Percentiles rank a stretch among this genome's conserved stretches.
phyloP scores from a whole-genome alignment of 2,113 vertebrate species.

The Sceloporus tristichus region DNA sequence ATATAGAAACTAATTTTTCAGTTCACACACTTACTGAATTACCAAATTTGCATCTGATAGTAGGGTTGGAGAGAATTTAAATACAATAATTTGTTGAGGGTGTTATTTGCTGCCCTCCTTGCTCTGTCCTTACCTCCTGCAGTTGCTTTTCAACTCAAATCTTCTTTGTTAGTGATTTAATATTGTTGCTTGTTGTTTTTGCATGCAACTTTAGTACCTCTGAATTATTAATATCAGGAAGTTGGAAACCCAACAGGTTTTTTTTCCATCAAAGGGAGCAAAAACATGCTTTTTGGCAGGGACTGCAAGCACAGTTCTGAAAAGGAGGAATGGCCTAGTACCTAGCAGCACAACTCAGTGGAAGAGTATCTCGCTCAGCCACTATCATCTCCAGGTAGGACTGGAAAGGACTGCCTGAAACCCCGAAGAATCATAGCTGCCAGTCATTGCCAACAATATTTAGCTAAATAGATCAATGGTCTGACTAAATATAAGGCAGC shows the following conservation, averaged over 20 bases:
- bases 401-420: background rate
- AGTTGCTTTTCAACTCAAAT: background rate
- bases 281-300: background rate
- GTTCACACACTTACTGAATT: background rate
- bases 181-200: background rate
- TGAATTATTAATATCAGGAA: conserved; percentile 6
- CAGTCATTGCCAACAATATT: background rate
- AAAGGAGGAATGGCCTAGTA: background rate
- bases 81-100: background rate
- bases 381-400: background rate
- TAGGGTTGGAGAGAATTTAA: background rate
- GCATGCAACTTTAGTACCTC: background rate
- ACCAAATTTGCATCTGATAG: background rate
- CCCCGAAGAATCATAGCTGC: background rate
- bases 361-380: background rate
- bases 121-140: background rate
- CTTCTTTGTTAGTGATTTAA: background rate
- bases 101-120: background rate
- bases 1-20: background rate
- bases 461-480: background rate
- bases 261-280: background rate
- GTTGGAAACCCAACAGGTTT: background rate
- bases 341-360: background rate
- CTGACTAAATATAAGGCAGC: background rate
- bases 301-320: background rate